These are phyloP conservation scores for Platysternon megacephalum DNA, from an alignment of 2,113 vertebrate genomes.

Conservation along the genomic window DNA sequence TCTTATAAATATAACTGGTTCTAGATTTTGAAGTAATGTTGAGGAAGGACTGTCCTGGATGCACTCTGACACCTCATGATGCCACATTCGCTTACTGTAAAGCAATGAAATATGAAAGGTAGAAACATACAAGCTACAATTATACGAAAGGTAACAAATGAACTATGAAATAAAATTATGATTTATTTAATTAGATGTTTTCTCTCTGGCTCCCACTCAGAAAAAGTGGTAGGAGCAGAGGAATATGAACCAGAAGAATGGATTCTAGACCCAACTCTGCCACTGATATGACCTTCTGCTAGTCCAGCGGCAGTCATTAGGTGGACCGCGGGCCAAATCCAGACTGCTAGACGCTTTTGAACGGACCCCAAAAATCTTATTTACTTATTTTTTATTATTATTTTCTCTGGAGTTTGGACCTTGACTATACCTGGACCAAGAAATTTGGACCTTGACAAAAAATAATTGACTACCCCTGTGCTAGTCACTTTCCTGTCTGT, in stretches of 20 bases:
- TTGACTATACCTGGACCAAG: no score
- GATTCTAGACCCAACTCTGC: constrained; percentile 16
- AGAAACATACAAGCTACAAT: not conserved
- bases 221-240: constrained; percentile 24
- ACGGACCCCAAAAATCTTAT: no score
- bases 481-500: not conserved
- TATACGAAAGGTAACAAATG: not conserved
- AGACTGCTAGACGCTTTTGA: no score
- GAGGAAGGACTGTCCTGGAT: not conserved
- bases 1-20: not conserved
- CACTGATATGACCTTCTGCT: constrained; percentile 12
- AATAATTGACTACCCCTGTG: not conserved
- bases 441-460: no score
- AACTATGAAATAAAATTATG: constrained; percentile 7
- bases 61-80: not conserved
- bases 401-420: no score
- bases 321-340: no score
- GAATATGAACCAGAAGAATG: constrained; percentile 31
- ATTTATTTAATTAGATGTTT: constrained; percentile 20
- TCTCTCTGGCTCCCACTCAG: not conserved
- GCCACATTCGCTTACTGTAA: constrained; percentile 8
- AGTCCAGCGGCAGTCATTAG: not conserved
- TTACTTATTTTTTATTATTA: no score
- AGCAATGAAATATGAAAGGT: not conserved
- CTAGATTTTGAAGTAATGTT: not conserved